Conservation (phyloP, 2,113 vertebrate genomes). For the Cryptoleucopteryx plumbea region DNA sequence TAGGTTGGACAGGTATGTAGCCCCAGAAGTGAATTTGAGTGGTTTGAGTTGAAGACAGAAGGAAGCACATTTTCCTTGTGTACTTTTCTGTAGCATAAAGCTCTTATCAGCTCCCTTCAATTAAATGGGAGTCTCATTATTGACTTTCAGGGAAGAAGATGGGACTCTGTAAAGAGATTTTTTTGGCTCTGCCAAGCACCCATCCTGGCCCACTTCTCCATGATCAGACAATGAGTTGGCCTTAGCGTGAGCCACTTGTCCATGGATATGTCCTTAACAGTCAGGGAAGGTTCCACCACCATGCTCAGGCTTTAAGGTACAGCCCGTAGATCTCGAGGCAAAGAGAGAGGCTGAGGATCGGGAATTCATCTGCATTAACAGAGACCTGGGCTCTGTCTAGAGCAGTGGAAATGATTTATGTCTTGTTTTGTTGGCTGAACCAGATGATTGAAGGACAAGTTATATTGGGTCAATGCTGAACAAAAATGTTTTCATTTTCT, state of each 20-base stretch:
- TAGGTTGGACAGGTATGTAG: neutral
- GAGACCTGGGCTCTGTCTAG: neutral
- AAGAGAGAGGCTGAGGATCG: neutral
- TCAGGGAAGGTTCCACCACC: neutral
- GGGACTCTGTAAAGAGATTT: neutral
- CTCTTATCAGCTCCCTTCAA: neutral
- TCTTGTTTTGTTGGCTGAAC: neutral
- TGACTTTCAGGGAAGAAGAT: neutral
- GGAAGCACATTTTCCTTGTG: neutral
- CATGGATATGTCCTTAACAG: neutral
- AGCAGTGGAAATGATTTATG: neutral
- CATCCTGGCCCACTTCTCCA: neutral
- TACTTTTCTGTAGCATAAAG: neutral
- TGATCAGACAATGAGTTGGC: neutral
- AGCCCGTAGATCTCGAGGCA: accelerated
- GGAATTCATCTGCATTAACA: neutral
- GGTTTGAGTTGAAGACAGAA: neutral
- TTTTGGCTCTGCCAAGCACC: neutral
- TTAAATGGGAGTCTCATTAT: accelerated
- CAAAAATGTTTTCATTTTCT: slow-evolving; percentile 31
- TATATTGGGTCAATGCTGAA: neutral
- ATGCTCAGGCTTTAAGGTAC: neutral
- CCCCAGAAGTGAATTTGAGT: neutral
- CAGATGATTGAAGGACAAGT: slow-evolving; percentile 2
- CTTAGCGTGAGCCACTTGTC: neutral